Evolutionary conservation across 2,888 invertebrate species (phyloP).

Genomic region (Tipula vernalis): DNA sequence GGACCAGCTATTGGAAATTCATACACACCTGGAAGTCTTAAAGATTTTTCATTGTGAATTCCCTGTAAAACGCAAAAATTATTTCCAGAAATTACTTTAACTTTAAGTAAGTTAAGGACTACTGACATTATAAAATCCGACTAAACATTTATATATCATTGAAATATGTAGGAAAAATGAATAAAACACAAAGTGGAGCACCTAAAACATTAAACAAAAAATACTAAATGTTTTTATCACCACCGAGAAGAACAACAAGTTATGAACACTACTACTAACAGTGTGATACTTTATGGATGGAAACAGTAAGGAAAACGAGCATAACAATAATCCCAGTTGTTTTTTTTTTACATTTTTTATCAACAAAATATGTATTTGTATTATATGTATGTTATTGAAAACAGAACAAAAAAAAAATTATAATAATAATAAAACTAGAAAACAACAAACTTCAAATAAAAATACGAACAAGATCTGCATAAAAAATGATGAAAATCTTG

Average conservation of each 20-base stretch:
- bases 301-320: background rate
- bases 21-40: too few relatives aligned
- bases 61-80: too few relatives aligned
- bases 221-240: background rate
- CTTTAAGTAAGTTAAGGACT: too few relatives aligned
- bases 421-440: background rate
- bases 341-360: background rate
- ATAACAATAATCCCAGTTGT: background rate
- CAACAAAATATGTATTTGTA: background rate
- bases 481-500: background rate
- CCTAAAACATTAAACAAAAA: too few relatives aligned
- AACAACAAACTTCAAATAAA: background rate
- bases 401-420: background rate
- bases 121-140: too few relatives aligned
- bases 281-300: background rate
- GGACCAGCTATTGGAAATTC: too few relatives aligned
- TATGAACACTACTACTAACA: background rate
- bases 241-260: background rate
- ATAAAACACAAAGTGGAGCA: too few relatives aligned
- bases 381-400: background rate
- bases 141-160: too few relatives aligned
- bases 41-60: too few relatives aligned
- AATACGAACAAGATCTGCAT: background rate
- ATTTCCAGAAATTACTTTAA: too few relatives aligned
- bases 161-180: too few relatives aligned